Percentiles rank a stretch among this genome's conserved stretches.
phyloP scores from a whole-genome alignment of 2,888 invertebrate genomes.

The Luperina testacea region DNA sequence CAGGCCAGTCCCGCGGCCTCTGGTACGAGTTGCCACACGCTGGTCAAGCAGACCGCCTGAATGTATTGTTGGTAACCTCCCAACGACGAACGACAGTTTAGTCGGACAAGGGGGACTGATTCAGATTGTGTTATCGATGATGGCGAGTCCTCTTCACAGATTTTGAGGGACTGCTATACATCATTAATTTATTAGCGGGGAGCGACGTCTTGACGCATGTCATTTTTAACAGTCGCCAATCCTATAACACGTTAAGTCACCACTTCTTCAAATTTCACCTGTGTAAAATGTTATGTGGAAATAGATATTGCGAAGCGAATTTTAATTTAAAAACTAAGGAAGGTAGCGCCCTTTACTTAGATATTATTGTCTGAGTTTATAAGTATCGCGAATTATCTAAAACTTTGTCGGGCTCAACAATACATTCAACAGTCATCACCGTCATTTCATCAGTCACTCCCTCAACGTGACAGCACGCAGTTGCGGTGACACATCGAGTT shows the following conservation, averaged over 20 bases:
- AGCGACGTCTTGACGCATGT: background rate
- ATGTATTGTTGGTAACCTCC: conserved; percentile 38
- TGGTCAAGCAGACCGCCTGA: background rate
- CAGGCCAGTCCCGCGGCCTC: background rate
- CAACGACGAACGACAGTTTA: background rate
- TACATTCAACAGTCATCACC: conserved; percentile 9
- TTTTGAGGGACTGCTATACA: background rate
- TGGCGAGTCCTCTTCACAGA: background rate
- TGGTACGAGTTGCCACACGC: background rate
- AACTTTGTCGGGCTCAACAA: conserved; percentile 13
- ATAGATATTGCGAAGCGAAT: background rate
- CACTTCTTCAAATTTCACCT: background rate
- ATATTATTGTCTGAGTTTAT: background rate
- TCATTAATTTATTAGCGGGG: background rate
- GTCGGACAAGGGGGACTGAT: background rate
- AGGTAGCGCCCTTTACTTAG: background rate
- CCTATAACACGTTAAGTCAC: background rate
- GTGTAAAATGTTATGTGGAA: background rate
- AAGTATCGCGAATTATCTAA: background rate
- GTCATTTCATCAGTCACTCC: background rate
- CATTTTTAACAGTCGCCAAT: background rate
- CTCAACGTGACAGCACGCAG: background rate
- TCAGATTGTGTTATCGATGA: background rate
- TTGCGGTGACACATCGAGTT: background rate
- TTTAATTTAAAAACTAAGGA: background rate